A percentile compares a stretch with the other conserved stretches of the same genome.
These are phyloP conservation scores for Centropristis striata DNA, from an alignment of 2,113 vertebrate species.

Conservation along the genomic window DNA sequence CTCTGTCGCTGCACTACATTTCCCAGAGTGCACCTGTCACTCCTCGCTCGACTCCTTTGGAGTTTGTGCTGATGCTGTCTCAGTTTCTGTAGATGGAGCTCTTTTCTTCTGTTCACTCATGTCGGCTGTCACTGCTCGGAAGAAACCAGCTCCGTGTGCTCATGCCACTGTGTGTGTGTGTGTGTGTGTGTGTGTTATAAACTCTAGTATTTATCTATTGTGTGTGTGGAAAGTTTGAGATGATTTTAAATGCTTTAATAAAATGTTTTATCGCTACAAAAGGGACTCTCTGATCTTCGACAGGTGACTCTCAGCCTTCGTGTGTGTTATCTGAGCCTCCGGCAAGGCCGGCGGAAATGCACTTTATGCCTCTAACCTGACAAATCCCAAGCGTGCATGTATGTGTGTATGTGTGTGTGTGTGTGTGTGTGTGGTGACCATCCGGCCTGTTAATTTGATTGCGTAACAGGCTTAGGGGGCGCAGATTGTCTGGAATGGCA, in stretches of 20 bases:
- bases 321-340: conserved; percentile 44
- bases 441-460: conserved; percentile 76
- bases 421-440: conserved; percentile 25
- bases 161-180: conserved; percentile 26
- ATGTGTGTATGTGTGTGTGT: background rate
- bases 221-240: background rate
- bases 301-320: conserved; percentile 11
- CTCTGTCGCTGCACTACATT: background rate
- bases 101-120: conserved; percentile 12
- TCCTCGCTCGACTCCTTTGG: too few species aligned
- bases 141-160: background rate
- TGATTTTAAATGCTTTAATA: background rate
- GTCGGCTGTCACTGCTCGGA: background rate
- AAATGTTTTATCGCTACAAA: background rate
- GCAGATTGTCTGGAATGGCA: conserved; percentile 79
- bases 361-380: conserved; percentile 62
- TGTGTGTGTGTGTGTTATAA: conserved; percentile 3
- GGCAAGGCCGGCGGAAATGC: conserved; percentile 51
- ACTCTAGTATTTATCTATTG: background rate
- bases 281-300: background rate
- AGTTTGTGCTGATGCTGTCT: conserved; percentile 13
- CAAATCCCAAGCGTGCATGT: conserved; percentile 57
- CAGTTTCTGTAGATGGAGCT: conserved; percentile 54
- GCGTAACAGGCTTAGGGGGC: conserved; percentile 72
- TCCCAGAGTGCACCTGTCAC: background rate